Percentiles rank a stretch among this genome's conserved stretches.
Conservation (phyloP, 2,888 invertebrate species). For the Lasiommata megera region DNA sequence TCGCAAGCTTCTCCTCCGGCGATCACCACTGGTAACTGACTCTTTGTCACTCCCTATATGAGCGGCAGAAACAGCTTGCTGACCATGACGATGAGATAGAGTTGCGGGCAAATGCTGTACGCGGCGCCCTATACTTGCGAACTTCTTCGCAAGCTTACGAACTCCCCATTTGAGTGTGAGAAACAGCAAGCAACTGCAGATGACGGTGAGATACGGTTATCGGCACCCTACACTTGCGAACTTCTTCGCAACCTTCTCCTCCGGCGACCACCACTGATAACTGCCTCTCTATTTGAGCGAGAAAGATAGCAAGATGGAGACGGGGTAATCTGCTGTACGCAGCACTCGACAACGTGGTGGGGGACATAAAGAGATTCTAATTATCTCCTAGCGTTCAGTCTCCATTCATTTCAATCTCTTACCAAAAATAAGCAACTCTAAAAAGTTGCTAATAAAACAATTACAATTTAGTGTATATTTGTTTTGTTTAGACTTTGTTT, state of each 20-base stretch:
- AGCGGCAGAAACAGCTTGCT: neutral
- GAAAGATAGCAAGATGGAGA: constrained; percentile 88
- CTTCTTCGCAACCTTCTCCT: constrained; percentile 82
- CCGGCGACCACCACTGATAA: constrained; percentile 74
- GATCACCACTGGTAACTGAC: constrained; percentile 68
- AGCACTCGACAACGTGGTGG: constrained; percentile 86
- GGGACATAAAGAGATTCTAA: too few species aligned
- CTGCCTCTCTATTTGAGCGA: constrained; percentile 4
- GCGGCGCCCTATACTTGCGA: constrained; percentile 84
- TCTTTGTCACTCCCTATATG: neutral
- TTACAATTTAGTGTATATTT: too few species aligned
- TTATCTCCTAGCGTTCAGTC: too few species aligned
- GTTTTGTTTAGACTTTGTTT: too few species aligned
- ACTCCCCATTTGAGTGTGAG: neutral
- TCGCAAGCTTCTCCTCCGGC: constrained; percentile 78
- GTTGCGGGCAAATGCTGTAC: constrained; percentile 92
- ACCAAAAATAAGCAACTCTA: too few species aligned
- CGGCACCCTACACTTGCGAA: constrained; percentile 82
- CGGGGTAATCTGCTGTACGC: constrained; percentile 92
- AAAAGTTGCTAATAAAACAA: too few species aligned
- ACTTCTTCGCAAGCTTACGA: constrained; percentile 73
- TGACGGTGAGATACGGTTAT: constrained; percentile 65
- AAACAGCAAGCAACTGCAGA: constrained; percentile 79
- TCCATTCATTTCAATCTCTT: too few species aligned
- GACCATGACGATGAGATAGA: constrained; percentile 96